These are phyloP conservation scores for Pogona vitticeps DNA, from an alignment of 2,113 vertebrate genomes.

Conservation along the genomic window DNA sequence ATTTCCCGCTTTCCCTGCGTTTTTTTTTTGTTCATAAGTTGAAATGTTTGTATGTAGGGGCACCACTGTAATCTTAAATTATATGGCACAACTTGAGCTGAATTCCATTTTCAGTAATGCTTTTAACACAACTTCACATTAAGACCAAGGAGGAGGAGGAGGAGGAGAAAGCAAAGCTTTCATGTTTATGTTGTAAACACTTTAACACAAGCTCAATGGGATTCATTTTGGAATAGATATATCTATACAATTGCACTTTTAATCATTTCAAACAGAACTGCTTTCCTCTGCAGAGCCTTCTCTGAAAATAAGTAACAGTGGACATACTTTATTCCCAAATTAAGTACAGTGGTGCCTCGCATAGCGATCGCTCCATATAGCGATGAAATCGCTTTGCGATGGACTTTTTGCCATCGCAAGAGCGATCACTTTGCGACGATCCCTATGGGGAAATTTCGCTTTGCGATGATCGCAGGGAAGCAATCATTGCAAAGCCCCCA, in stretches of 20 bases:
- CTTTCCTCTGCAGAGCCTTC: neutral
- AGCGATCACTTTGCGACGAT: too few relatives aligned
- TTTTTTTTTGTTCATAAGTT: too few relatives aligned
- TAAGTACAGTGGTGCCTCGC: too few relatives aligned
- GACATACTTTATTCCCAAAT: neutral
- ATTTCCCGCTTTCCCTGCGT: too few relatives aligned
- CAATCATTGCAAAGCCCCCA: too few relatives aligned
- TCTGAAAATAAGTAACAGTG: neutral
- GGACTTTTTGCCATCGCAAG: too few relatives aligned
- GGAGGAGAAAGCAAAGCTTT: neutral
- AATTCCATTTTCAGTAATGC: neutral
- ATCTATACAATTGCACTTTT: neutral
- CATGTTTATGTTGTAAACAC: neutral
- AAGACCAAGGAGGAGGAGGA: neutral
- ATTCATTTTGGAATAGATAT: neutral
- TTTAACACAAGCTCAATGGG: neutral
- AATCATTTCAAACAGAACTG: too few relatives aligned
- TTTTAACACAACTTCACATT: neutral
- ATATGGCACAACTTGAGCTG: neutral
- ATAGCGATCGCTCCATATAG: too few relatives aligned
- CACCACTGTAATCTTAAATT: neutral
- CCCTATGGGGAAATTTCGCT: too few relatives aligned
- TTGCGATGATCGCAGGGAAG: too few relatives aligned
- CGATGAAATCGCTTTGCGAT: too few relatives aligned
- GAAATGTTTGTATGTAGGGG: too few relatives aligned